Conservation (phyloP, 2,888 invertebrate genomes). For the Harpalus rubripes region DNA sequence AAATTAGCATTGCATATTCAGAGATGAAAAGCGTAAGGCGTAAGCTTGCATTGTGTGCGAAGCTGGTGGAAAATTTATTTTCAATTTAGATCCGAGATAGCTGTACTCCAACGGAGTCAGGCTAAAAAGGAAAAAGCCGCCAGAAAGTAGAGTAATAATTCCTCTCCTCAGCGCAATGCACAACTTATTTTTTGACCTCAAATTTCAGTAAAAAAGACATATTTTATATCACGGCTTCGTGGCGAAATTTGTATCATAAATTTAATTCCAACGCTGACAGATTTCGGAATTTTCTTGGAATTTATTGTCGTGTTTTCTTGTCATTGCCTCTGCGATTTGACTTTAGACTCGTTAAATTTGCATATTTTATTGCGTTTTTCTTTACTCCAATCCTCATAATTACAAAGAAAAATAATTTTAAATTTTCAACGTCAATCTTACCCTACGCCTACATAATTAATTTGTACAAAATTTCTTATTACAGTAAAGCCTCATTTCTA, state of each 20-base stretch:
- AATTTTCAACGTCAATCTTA: not conserved
- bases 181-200: conserved; percentile 50
- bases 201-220: conserved; percentile 55
- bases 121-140: conserved; percentile 54
- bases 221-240: conserved; percentile 48
- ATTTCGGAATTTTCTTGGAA: conserved; percentile 33
- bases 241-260: conserved; percentile 52
- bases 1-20: conserved; percentile 59
- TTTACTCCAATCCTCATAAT: not conserved
- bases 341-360: conserved; percentile 12
- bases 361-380: conserved; percentile 18
- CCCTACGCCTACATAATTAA: not conserved
- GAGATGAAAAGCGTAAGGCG: conserved; percentile 43
- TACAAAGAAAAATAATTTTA: not conserved
- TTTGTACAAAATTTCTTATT: not conserved
- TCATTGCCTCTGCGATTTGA: conserved; percentile 16
- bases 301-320: conserved; percentile 51
- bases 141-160: conserved; percentile 59
- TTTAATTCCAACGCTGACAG: conserved; percentile 50
- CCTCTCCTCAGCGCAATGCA: conserved; percentile 38
- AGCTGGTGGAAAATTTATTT: conserved; percentile 67
- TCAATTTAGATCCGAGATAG: conserved; percentile 68
- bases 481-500: too few species aligned
- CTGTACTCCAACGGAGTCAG: conserved; percentile 37
- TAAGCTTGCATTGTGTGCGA: conserved; percentile 46